Evolutionary conservation across 2,797 vertebrate genomes (phyloP), one percentile per base, ranked within the genome.

Genomic region (Darevskia nairensis): DNA sequence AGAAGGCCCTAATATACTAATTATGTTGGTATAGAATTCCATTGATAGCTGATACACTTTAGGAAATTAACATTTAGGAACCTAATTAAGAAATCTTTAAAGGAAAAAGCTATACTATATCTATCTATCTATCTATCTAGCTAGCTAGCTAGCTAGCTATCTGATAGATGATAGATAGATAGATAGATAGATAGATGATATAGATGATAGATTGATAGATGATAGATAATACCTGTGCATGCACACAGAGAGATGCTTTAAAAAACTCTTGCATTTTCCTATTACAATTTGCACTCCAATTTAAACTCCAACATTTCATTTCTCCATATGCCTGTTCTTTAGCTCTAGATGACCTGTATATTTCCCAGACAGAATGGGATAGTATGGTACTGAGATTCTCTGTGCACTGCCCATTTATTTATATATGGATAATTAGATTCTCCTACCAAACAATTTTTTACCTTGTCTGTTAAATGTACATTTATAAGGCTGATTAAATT

Each of bases 401-500:
- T 78, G 23, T 77, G 78, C 27, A 32, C 44, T 69, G 66, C 10
- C 78, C 32, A 89, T 86, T 85, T 86, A 94, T 94, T 94, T 89
- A 87, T 91, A 93, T 13, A 91, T 50, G 2, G 8, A 92, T 92
- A 94, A 94, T 92, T 94, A 92, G 35, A 94, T 95, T 93, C 82
- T 84, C 92, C 71, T 61, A 90, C 41, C 76, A 93, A 93, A 55
- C 59, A 88, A 95, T 94, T 68, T 89, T 93, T 96, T 92, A 94
- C 87, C 85, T 89, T 93, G 88, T 89, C 80, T 90, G 27, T 93
- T 94, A 92, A 92, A 93, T 86, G 32, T 85, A 89, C 90, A 92
- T 95, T 94, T 95, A 89, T 92, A 93, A 94, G 46, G 86, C 75
- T 92, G 90, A 94, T 92, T 93, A 87, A 90, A 93, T 87, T 86